These are phyloP conservation scores for Pitangus sulphuratus DNA, from an alignment of 2,797 vertebrate genomes.

Conservation along the genomic window DNA sequence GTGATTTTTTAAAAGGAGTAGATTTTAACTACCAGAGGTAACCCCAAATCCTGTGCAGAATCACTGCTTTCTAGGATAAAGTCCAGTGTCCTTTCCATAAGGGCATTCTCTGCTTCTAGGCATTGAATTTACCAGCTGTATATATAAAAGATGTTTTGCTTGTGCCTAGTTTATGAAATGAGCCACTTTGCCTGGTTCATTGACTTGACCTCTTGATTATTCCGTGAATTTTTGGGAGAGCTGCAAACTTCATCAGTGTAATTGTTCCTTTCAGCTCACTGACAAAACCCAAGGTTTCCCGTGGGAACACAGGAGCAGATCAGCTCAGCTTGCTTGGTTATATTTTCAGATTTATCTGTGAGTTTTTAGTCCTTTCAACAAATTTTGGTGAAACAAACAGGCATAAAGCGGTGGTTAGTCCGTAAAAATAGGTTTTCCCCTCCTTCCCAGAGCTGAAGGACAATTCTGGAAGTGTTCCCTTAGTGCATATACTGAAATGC, in stretches of 20 bases:
- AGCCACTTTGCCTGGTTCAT: not conserved
- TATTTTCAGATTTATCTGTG: not conserved
- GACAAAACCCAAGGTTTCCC: not conserved
- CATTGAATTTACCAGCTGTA: not conserved
- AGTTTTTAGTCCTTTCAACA: not conserved
- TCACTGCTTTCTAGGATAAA: not conserved
- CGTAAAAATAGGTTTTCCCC: not conserved
- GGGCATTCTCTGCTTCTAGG: not conserved
- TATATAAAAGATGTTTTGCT: not conserved
- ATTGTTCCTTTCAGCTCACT: not conserved
- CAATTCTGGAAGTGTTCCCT: not conserved
- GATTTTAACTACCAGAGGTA: not conserved
- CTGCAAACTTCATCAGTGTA: not conserved
- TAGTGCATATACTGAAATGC: not conserved
- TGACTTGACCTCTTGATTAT: not conserved
- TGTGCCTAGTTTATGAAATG: not conserved
- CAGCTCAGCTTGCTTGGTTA: not conserved
- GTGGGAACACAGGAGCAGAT: not conserved
- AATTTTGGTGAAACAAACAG: not conserved
- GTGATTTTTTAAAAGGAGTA: not conserved
- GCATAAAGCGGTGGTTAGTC: not conserved
- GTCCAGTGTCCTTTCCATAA: not conserved
- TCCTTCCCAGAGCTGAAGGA: not conserved
- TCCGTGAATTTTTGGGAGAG: not conserved
- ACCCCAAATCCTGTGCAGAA: not conserved